These are phyloP conservation scores for Perizoma flavofasciatum DNA, from an alignment of 2,888 invertebrate species.

Conservation along the genomic window DNA sequence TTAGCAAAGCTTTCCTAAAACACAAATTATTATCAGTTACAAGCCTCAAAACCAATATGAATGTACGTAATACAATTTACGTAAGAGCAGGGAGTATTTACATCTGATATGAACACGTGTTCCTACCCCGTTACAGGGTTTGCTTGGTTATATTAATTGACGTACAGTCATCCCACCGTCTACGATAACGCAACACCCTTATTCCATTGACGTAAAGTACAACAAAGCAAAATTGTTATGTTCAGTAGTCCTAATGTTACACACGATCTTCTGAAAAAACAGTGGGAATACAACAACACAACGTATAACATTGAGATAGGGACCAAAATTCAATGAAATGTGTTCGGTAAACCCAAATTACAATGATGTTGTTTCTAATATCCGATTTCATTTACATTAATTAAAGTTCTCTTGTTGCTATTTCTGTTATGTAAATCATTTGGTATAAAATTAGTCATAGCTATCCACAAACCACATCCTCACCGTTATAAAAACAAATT, in stretches of 20 bases:
- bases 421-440: too few species aligned
- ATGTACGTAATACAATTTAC: conserved; percentile 54
- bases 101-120: conserved; percentile 62
- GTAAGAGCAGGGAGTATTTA: conserved; percentile 45
- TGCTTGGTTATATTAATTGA: conserved; percentile 74
- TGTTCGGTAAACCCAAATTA: conserved; percentile 11
- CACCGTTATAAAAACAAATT: too few species aligned
- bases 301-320: conserved; percentile 1
- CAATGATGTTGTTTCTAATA: conserved; percentile 54
- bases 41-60: too few species aligned
- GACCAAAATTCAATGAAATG: conserved; percentile 5
- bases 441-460: too few species aligned
- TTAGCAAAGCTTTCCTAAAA: too few species aligned
- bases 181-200: conserved; percentile 4
- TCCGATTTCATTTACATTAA: conserved; percentile 52
- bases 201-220: conserved; percentile 10
- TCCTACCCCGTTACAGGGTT: conserved; percentile 50
- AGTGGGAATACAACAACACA: conserved; percentile 5
- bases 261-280: conserved; percentile 1
- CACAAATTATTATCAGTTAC: too few species aligned
- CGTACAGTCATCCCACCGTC: conserved; percentile 41
- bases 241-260: conserved; percentile 15
- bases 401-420: too few species aligned
- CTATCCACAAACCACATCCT: too few species aligned
- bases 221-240: background rate